phyloP scores from a whole-genome alignment of 2,113 vertebrate genomes.

The Cephalopholis sonnerati region DNA sequence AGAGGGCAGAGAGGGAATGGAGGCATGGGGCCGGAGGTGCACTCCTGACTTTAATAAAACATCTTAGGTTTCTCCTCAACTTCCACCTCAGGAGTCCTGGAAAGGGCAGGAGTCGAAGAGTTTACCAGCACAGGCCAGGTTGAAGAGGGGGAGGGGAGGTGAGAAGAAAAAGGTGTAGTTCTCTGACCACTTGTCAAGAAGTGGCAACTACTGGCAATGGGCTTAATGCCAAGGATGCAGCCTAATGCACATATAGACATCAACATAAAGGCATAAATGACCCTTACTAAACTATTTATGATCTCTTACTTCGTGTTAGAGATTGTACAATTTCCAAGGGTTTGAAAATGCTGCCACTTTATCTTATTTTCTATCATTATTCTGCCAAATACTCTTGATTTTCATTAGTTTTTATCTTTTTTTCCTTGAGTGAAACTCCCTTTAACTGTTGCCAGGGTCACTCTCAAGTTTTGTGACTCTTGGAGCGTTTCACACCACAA shows the following conservation, averaged over 20 bases:
- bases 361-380: not conserved
- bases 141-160: not conserved
- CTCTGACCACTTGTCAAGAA: not conserved
- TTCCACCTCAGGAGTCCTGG: constrained; percentile 30
- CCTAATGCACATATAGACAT: not conserved
- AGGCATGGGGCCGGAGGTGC: constrained; percentile 24
- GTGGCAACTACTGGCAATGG: not conserved
- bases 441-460: constrained; percentile 5
- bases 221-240: not conserved
- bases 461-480: constrained; percentile 14
- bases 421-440: not conserved
- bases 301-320: not conserved
- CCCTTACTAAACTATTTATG: too few species aligned
- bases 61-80: constrained; percentile 45
- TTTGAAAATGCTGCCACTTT: not conserved
- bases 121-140: constrained; percentile 24
- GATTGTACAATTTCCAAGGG: not conserved
- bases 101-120: constrained; percentile 23
- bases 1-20: not conserved
- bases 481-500: not conserved
- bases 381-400: not conserved
- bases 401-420: not conserved
- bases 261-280: too few species aligned
- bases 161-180: not conserved
- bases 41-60: constrained; percentile 58